Base-by-base conservation (phyloP, 2,797 vertebrate species). In the Otus scops region DNA sequence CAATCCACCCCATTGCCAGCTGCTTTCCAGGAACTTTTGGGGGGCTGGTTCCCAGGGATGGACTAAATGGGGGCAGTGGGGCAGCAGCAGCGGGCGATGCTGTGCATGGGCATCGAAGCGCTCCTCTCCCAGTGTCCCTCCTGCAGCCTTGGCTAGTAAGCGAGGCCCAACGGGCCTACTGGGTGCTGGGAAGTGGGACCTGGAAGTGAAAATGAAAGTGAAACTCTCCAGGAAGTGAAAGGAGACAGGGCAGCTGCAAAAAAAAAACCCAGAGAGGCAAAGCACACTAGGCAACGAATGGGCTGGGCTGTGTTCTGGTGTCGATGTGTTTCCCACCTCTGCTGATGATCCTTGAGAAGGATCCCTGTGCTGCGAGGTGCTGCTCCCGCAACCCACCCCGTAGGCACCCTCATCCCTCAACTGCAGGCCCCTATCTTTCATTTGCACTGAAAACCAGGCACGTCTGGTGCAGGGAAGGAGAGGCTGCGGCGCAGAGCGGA, bases 131-230 rank as follows among this genome's bases (percentile, higher is more conserved):
- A 1, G 2, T 24, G 63, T 63, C 63, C 51, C 14, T 63, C n/a
- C 32, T 3, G 21, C 10, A 43, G 54, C 54, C 50, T 34, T 9
- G 51, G 36, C 30, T 12, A 8, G 43, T 5, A 4, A 20, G 51
- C 1, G 3, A 51, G 51, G 53, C 34, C 43, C 59, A 3, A 43
- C 6, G 1, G n/a, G n/a, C 34, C 75, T 71, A 9, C 70, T 26
- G 34, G 30, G 24, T 38, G 43, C 50, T 13, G 67, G 75, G 51
- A 85, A 89, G 32, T 10, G 57, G 23, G 56, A 82, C 27, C 38
- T 87, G 91, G 79, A 89, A 85, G 36, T 70, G 87, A 82, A 87
- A 92, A 76, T 32, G 78, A 89, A 93, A 95, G 76, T 34, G 30
- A 84, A 95, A 79, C 63, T 78, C 13, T 21, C 21, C 1, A 2